Conservation (phyloP, 2,888 invertebrate species). For the Lysandra coridon region DNA sequence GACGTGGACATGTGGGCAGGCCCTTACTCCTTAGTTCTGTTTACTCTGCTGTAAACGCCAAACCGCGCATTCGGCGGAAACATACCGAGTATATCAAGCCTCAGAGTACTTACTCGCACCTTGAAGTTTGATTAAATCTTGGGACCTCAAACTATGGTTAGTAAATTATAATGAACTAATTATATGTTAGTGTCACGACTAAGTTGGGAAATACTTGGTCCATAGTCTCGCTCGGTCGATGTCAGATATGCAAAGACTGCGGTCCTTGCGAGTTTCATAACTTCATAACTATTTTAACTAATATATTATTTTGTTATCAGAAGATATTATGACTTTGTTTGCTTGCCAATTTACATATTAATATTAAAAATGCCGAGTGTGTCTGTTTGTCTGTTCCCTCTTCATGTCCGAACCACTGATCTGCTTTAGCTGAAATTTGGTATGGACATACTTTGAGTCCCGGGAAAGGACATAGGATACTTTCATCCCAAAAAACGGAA, state of each 20-base stretch:
- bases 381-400: too few species aligned
- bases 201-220: background rate
- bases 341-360: background rate
- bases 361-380: too few species aligned
- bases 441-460: too few species aligned
- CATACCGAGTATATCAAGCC: too few species aligned
- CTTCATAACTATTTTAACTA: slow-evolving; percentile 1
- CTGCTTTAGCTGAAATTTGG: too few species aligned
- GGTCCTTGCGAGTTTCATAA: background rate
- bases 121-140: background rate
- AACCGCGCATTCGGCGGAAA: too few species aligned
- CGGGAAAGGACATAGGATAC: too few species aligned
- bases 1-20: too few species aligned
- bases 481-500: too few species aligned
- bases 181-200: background rate
- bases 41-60: too few species aligned
- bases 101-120: background rate
- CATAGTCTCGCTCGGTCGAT: background rate
- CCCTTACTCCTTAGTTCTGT: too few species aligned
- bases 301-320: background rate
- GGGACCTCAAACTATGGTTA: background rate
- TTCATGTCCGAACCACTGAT: too few species aligned
- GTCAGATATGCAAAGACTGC: background rate
- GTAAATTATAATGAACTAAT: background rate
- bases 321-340: background rate